Base-by-base conservation (phyloP, 2,113 vertebrate genomes). In the Aix galericulata region DNA sequence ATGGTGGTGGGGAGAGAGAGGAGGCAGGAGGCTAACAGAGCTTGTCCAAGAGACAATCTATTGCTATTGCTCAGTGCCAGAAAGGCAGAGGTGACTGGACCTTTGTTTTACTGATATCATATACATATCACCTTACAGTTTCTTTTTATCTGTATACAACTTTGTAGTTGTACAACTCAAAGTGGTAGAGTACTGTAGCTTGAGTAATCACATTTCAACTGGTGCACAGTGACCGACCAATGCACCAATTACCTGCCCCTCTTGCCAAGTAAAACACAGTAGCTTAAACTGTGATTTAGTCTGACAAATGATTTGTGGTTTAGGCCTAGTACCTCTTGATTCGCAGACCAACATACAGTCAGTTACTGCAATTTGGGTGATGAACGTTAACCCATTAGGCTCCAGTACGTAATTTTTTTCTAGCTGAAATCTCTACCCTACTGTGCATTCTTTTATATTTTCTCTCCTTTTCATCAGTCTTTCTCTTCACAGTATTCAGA, bases 11-110 rank as follows among this genome's bases (percentile, higher is more conserved):
- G 83, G 50, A 50, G 50, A 25, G 50, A 52, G 14, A 3, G 9
- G 34, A 6, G 94, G 97, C 94, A 97, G 95, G 97, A 97, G 97
- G 77, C 95, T 98, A 98, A 97, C 97, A 98, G 96, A 86, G n/a
- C 77, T 95, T 60, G 74, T 96, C 97, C 88, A 96, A 98, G 97
- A 94, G 97, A 98, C 91, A 38, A 92, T 95, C 93, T 66, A 71
- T 72, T 73, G 66, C 14, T 92, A 90, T 87, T 83, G 64, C 58
- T 82, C 59, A 46, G 50, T 44, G 15, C 53, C 55, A 32, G 66
- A 86, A 85, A 71, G 23, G 38, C 76, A 50, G 27, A 40, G 34
- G 8, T 60, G 32, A 22, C 17, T 9, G 15, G 29, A 13, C 8
- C 13, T 86, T 40, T 64, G 27, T 75, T 91, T 79, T 88, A 0